Percentiles rank a stretch among this genome's conserved stretches.
These are phyloP conservation scores for Fregata magnificens DNA, from an alignment of 2,113 vertebrate genomes.

Conservation along the genomic window DNA sequence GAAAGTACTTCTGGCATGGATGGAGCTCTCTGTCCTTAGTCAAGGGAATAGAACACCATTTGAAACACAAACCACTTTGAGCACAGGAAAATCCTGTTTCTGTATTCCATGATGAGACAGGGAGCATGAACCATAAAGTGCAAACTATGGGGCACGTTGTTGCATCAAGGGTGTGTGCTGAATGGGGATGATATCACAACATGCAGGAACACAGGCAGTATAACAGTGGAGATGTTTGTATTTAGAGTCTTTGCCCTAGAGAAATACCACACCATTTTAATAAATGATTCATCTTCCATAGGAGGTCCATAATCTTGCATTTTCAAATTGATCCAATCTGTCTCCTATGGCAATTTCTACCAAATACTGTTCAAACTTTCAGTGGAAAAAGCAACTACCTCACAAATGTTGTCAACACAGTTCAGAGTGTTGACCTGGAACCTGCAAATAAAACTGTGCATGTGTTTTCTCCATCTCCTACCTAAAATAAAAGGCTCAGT, in stretches of 20 bases:
- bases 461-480: background rate
- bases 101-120: background rate
- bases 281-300: background rate
- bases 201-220: background rate
- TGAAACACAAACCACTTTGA: background rate
- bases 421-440: background rate
- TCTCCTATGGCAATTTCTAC: background rate
- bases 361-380: background rate
- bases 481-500: background rate
- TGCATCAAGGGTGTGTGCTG: background rate
- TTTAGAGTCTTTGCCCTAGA: background rate
- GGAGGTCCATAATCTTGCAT: background rate
- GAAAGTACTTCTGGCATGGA: background rate
- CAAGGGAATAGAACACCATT: background rate
- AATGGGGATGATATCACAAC: background rate
- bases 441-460: background rate
- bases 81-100: background rate
- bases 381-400: background rate
- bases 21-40: background rate
- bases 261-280: background rate
- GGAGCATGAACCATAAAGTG: background rate
- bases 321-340: background rate
- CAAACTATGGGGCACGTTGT: background rate
- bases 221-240: background rate
- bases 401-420: background rate